phyloP scores from a whole-genome alignment of 2,888 invertebrate genomes.

The Deilephila elpenor region DNA sequence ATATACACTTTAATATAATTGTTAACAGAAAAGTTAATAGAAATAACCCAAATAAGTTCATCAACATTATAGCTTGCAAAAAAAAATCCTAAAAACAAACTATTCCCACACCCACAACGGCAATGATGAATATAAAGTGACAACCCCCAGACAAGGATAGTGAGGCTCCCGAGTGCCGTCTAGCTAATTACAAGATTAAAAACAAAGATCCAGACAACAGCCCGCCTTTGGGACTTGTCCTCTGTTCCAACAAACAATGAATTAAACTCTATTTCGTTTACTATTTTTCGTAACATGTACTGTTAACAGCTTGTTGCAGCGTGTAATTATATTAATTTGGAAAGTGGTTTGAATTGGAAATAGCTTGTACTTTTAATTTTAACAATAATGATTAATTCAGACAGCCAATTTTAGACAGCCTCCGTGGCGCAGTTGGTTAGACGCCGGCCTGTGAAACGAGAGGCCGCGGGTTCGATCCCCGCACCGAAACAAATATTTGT shows the following conservation, averaged over 20 bases:
- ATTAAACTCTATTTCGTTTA: conserved; percentile 35
- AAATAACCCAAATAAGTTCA: too few species aligned
- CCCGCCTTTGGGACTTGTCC: conserved; percentile 47
- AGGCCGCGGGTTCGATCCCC: too few species aligned
- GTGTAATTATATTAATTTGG: neutral
- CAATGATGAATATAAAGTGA: conserved; percentile 26
- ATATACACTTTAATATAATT: too few species aligned
- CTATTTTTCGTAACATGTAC: conserved; percentile 19
- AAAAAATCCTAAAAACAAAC: too few species aligned
- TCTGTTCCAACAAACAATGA: conserved; percentile 41
- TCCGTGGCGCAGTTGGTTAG: too few species aligned
- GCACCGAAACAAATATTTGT: too few species aligned
- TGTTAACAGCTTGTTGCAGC: conserved; percentile 4
- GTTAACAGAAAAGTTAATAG: too few species aligned
- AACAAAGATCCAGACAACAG: conserved; percentile 51
- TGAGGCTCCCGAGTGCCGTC: conserved; percentile 42
- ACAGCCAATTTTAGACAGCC: too few species aligned
- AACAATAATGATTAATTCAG: too few species aligned
- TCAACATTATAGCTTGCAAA: too few species aligned
- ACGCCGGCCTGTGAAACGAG: too few species aligned
- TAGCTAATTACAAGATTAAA: conserved; percentile 59
- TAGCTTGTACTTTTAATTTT: too few species aligned
- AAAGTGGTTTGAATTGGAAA: neutral
- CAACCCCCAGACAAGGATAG: conserved; percentile 38
- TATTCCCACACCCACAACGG: neutral